Evolutionary conservation across 37 sponge, comb jelly and placozoan species (phyloP).

Genomic region (Geodia barretti): DNA sequence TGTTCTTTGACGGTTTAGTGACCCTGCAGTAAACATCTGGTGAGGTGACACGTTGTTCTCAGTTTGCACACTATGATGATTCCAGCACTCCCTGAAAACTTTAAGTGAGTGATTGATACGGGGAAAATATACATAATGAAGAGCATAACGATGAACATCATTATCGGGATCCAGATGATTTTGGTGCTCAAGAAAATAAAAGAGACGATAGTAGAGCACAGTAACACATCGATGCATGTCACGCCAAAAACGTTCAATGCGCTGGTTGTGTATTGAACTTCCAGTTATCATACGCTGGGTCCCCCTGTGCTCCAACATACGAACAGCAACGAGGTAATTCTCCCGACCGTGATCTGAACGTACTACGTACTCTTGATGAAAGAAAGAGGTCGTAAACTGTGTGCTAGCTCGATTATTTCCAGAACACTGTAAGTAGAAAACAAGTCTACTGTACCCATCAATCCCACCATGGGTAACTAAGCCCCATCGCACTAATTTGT

Average conservation of each 20-base stretch:
- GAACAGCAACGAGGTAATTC: constrained; percentile 42
- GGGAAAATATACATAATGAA: constrained; percentile 52
- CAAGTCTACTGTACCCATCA: constrained; percentile 33
- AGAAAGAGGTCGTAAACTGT: constrained; percentile 26
- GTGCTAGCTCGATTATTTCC: constrained; percentile 52
- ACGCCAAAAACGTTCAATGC: constrained; percentile 59
- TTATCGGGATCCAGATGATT: constrained; percentile 29
- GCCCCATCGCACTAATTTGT: constrained; percentile 36
- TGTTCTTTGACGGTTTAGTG: constrained; percentile 5
- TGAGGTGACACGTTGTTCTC: constrained; percentile 35
- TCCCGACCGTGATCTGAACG: constrained; percentile 58
- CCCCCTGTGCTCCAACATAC: constrained; percentile 55
- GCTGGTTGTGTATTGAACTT: constrained; percentile 61
- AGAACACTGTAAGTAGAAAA: constrained; percentile 35
- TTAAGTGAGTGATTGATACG: constrained; percentile 42
- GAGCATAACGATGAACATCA: constrained; percentile 33
- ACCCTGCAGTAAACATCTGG: constrained; percentile 25
- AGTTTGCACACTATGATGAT: constrained; percentile 51
- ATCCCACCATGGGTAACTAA: constrained; percentile 35
- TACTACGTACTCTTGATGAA: constrained; percentile 43
- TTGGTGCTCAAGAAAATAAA: constrained; percentile 54
- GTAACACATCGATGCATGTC: constrained; percentile 64
- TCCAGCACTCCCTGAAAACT: constrained; percentile 46
- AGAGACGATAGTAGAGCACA: constrained; percentile 43
- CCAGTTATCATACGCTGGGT: constrained; percentile 37